A percentile compares a stretch with the other conserved stretches of the same genome.
phyloP scores from a whole-genome alignment of 2,113 vertebrate species.

The Ancistrus triradiatus region DNA sequence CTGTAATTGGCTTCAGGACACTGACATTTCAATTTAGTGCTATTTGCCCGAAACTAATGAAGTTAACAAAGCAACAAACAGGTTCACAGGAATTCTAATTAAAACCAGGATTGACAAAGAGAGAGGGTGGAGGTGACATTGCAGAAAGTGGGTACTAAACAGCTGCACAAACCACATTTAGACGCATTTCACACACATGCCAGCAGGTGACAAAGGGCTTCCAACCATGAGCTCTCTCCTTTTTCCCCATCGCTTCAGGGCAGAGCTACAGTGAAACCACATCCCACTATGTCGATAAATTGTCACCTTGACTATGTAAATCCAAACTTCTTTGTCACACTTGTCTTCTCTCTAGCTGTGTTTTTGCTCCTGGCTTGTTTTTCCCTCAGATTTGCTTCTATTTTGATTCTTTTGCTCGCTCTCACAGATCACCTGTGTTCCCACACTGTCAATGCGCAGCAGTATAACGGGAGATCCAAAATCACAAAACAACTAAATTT shows the following conservation, averaged over 20 bases:
- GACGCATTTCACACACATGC: background rate
- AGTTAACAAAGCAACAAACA: constrained; percentile 46
- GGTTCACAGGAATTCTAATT: constrained; percentile 58
- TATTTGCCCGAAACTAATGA: constrained; percentile 59
- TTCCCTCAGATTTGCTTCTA: background rate
- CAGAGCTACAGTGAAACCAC: background rate
- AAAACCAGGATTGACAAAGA: constrained; percentile 41
- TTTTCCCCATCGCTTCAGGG: background rate
- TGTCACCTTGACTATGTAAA: no score
- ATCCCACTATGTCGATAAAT: background rate
- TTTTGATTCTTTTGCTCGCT: no score
- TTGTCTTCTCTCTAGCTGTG: background rate
- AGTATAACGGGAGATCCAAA: background rate
- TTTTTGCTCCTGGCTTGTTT: constrained; percentile 6
- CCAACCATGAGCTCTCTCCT: background rate
- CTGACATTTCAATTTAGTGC: constrained; percentile 50
- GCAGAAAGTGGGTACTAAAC: constrained; percentile 43
- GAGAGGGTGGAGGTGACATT: constrained; percentile 58
- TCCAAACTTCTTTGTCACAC: background rate
- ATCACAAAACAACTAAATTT: constrained; percentile 5
- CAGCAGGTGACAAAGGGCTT: background rate
- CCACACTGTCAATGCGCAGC: background rate
- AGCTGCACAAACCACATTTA: background rate
- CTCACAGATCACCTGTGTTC: background rate
- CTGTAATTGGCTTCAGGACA: constrained; percentile 36